phyloP scores from a whole-genome alignment of 2,888 invertebrate genomes.

The Ophonus ardosiacus region DNA sequence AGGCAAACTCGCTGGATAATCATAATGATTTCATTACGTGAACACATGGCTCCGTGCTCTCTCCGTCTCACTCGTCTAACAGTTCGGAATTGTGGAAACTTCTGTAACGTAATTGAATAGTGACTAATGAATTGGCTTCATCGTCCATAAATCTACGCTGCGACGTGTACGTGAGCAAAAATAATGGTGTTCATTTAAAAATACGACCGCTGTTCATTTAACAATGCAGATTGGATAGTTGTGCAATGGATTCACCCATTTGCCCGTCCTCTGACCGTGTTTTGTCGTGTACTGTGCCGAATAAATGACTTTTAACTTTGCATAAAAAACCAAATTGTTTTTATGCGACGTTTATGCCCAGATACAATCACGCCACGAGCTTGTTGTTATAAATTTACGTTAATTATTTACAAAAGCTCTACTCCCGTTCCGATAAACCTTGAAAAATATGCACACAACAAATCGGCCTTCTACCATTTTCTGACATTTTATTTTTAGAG shows the following conservation, averaged over 20 bases:
- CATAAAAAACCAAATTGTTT: conserved; percentile 56
- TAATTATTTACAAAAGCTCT: conserved; percentile 28
- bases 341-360: conserved; percentile 40
- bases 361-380: conserved; percentile 29
- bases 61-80: conserved; percentile 32
- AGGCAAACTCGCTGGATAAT: conserved; percentile 57
- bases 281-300: conserved; percentile 44
- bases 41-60: conserved; percentile 54
- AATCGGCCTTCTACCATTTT: not conserved
- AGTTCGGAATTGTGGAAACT: conserved; percentile 61
- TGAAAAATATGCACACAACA: not conserved
- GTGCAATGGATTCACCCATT: conserved; percentile 44
- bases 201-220: conserved; percentile 60
- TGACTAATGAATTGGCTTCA: conserved; percentile 63
- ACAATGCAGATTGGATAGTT: conserved; percentile 56
- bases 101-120: conserved; percentile 63
- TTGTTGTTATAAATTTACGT: conserved; percentile 37
- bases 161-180: conserved; percentile 61
- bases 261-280: conserved; percentile 23
- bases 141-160: conserved; percentile 61
- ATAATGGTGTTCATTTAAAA: conserved; percentile 61
- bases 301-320: conserved; percentile 51
- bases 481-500: not conserved
- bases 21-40: conserved; percentile 63
- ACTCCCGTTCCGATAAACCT: not conserved